A percentile compares a stretch with the other conserved stretches of the same genome.
Evolutionary conservation across 2,888 invertebrate species (phyloP).

Genomic region (Quadroppia sp.): DNA sequence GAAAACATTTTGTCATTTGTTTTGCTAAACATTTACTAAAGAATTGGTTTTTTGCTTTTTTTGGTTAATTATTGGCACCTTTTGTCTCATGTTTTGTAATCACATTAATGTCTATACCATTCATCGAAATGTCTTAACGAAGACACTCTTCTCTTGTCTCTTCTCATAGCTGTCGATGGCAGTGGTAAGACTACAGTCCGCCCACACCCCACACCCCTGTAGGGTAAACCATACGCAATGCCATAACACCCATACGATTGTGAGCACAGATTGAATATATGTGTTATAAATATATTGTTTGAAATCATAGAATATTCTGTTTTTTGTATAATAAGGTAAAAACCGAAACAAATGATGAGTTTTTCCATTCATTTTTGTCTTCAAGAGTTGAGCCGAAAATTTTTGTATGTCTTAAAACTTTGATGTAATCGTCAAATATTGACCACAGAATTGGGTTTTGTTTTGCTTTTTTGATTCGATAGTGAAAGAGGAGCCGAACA

Average conservation of each 20-base stretch:
- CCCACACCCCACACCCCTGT: no score
- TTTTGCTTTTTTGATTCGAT: neutral
- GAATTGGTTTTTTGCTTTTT: neutral
- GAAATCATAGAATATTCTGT: conserved; percentile 10
- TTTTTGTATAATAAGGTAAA: neutral
- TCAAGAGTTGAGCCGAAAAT: conserved; percentile 1
- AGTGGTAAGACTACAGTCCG: no score
- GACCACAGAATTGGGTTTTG: neutral
- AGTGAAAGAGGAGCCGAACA: neutral
- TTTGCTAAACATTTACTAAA: neutral
- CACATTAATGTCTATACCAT: no score
- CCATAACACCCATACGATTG: no score
- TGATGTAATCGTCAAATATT: conserved; percentile 21
- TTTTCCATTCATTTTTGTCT: neutral
- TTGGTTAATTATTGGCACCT: neutral
- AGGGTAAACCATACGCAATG: no score
- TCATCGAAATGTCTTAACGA: no score
- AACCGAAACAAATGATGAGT: neutral
- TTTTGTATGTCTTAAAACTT: neutral
- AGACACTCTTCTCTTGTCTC: no score
- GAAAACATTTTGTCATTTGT: neutral
- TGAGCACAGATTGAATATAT: neutral
- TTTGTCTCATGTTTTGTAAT: neutral
- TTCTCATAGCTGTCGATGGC: no score
- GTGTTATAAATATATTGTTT: no score